phyloP scores from a whole-genome alignment of 2,888 invertebrate species.

The Chalcosyrphus nemorum region DNA sequence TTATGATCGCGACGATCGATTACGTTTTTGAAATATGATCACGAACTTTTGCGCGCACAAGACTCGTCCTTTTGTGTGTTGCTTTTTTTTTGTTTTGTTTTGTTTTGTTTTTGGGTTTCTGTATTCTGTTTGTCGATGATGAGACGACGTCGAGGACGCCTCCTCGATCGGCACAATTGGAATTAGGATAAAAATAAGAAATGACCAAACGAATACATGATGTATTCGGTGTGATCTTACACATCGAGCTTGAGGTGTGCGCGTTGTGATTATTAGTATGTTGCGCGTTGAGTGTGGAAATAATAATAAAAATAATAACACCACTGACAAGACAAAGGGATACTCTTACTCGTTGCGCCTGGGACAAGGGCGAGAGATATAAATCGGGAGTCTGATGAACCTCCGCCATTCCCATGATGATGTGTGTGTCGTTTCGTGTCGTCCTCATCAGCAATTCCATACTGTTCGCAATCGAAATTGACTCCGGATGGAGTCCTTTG shows the following conservation, averaged over 20 bases:
- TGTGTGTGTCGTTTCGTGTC: neutral
- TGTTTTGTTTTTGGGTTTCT: conserved; percentile 7
- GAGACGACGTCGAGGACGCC: conserved; percentile 9
- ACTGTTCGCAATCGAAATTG: conserved; percentile 58
- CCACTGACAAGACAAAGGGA: conserved; percentile 40
- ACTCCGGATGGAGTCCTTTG: conserved; percentile 1
- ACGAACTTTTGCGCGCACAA: conserved; percentile 73
- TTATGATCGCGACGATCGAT: conserved; percentile 79
- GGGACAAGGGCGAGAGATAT: conserved; percentile 67
- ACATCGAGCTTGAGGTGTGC: conserved; percentile 38
- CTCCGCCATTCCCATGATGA: conserved; percentile 40
- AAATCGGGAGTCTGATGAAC: conserved; percentile 59
- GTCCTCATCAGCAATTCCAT: conserved; percentile 69
- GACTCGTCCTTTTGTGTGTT: conserved; percentile 9
- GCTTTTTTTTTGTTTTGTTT: neutral
- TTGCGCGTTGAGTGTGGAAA: conserved; percentile 57
- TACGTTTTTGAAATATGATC: conserved; percentile 76
- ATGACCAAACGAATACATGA: conserved; percentile 73
- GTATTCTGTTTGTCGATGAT: conserved; percentile 1
- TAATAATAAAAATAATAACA: conserved; percentile 50
- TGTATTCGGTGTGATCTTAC: conserved; percentile 74
- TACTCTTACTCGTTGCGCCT: neutral
- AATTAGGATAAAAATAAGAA: conserved; percentile 72
- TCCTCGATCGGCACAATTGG: conserved; percentile 49
- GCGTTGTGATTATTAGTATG: conserved; percentile 60